Conservation (phyloP, 2,797 vertebrate genomes). For the Hippoglossus hippoglossus region DNA sequence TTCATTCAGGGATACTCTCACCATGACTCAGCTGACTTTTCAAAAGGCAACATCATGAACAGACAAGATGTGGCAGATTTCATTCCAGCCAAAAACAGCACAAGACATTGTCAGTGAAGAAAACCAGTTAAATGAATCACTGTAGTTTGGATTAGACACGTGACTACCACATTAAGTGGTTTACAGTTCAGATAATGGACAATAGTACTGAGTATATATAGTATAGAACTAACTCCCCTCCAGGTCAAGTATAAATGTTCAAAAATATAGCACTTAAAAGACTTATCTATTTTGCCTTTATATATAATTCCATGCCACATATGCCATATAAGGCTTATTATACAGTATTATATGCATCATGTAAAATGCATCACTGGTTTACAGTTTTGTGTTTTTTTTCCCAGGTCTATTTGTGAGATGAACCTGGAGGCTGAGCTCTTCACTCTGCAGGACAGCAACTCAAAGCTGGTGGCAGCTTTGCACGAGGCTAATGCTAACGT, state of each 20-base stretch:
- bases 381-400: slow-evolving; percentile 11
- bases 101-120: neutral
- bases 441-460: slow-evolving; percentile 96
- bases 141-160: neutral
- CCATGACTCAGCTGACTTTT: slow-evolving; percentile 14
- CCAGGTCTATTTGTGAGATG: slow-evolving; percentile 95
- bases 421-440: slow-evolving; percentile 97
- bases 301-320: no score
- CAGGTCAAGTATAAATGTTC: no score
- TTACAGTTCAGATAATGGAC: neutral
- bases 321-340: neutral
- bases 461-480: slow-evolving; percentile 91
- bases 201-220: neutral
- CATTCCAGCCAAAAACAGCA: neutral
- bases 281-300: neutral
- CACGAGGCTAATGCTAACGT: slow-evolving; percentile 94
- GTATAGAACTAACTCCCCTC: neutral
- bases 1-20: no score
- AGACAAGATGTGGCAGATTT: neutral
- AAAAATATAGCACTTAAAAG: neutral
- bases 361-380: neutral
- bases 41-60: neutral
- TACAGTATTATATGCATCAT: neutral
- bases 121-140: neutral
- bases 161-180: no score